Conservation (phyloP, 2,113 vertebrate species). For the Prionailurus viverrinus region DNA sequence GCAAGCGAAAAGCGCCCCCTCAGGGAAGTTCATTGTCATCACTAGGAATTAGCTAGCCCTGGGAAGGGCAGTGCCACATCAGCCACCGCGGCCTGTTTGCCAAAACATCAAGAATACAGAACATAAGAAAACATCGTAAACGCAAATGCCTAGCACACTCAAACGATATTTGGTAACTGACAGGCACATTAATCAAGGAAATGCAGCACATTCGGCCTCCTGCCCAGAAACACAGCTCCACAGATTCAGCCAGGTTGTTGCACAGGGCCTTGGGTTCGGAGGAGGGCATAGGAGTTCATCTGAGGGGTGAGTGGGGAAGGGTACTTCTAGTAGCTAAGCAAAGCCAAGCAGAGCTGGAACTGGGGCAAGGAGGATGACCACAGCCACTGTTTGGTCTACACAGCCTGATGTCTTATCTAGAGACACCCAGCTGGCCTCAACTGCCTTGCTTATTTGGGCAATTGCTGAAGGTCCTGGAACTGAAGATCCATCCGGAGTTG, state of each 20-base stretch:
- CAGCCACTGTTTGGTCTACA: background rate
- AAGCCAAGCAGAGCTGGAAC: background rate
- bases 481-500: no score
- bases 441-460: background rate
- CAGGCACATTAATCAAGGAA: background rate
- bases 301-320: no score
- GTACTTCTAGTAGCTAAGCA: background rate
- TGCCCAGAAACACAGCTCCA: background rate
- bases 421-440: background rate
- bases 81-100: accelerated
- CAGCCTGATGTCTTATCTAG: background rate
- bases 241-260: background rate
- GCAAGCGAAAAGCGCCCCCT: background rate
- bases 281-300: background rate
- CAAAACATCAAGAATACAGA: background rate
- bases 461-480: background rate
- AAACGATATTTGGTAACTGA: background rate
- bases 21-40: background rate
- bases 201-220: background rate
- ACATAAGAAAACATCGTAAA: background rate
- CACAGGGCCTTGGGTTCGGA: background rate
- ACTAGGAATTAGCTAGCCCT: background rate
- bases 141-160: background rate
- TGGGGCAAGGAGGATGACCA: background rate
- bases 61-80: background rate